Conservation (phyloP, 92 coral and sea anemone genomes). For the Epizoanthus illoricatus region DNA sequence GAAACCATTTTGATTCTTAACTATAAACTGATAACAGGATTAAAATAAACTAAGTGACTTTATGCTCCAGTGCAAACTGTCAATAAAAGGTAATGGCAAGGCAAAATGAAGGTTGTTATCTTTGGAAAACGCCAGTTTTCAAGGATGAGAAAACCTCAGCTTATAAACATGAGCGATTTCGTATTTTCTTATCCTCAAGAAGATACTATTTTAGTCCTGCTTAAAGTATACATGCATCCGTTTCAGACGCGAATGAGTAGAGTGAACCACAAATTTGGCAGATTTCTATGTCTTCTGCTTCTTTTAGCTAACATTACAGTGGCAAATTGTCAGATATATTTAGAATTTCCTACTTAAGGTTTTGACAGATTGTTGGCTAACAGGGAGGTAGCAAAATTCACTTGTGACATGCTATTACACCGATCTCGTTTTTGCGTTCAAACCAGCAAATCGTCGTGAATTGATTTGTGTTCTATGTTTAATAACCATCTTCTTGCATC, state of each 20-base stretch:
- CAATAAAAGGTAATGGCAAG: background rate
- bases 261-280: background rate
- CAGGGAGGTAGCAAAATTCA: background rate
- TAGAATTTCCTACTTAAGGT: constrained; percentile 16
- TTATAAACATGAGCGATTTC: background rate
- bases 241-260: constrained; percentile 1
- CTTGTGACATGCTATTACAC: background rate
- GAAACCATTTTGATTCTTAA: constrained; percentile 21
- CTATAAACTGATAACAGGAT: background rate
- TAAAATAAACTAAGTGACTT: background rate
- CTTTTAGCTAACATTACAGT: background rate
- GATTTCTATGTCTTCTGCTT: background rate
- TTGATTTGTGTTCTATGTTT: background rate
- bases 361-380: background rate
- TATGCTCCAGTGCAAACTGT: constrained; percentile 11
- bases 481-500: background rate
- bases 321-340: background rate
- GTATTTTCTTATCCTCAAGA: background rate
- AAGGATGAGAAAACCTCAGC: background rate
- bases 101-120: background rate
- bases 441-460: too few species aligned
- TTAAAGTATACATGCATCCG: background rate
- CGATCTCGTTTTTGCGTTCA: background rate
- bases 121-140: background rate
- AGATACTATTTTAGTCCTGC: background rate